phyloP scores from a whole-genome alignment of 2,113 vertebrate genomes.

The Bubo blakistoni region DNA sequence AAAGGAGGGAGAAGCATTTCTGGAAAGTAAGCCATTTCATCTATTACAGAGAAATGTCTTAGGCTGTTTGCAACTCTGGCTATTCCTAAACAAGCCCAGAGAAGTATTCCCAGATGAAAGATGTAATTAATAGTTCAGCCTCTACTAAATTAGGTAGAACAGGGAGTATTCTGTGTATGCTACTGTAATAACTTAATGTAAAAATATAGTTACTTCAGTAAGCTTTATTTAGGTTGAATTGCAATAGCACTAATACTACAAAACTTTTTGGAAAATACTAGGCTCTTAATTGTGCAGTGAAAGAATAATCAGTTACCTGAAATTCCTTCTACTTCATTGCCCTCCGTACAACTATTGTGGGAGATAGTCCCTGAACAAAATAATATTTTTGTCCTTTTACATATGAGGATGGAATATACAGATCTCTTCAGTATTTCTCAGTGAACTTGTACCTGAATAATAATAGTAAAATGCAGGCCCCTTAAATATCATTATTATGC shows the following conservation, averaged over 20 bases:
- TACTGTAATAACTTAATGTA: background rate
- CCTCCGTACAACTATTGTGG: background rate
- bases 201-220: background rate
- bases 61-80: background rate
- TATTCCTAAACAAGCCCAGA: background rate
- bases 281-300: background rate
- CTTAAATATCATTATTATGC: background rate
- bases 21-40: background rate
- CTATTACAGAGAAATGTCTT: background rate
- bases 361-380: background rate
- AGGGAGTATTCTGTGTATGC: background rate
- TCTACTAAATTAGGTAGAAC: background rate
- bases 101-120: background rate
- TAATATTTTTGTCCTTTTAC: background rate
- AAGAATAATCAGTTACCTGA: background rate
- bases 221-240: background rate
- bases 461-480: background rate
- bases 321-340: background rate
- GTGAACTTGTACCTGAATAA: background rate
- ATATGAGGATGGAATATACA: rapidly evolving
- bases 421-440: background rate
- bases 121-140: background rate
- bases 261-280: background rate
- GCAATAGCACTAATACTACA: background rate
- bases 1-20: background rate